Percentiles rank a stretch among this genome's conserved stretches.
Evolutionary conservation across 2,797 vertebrate species (phyloP).

Genomic region (Varecia variegata): DNA sequence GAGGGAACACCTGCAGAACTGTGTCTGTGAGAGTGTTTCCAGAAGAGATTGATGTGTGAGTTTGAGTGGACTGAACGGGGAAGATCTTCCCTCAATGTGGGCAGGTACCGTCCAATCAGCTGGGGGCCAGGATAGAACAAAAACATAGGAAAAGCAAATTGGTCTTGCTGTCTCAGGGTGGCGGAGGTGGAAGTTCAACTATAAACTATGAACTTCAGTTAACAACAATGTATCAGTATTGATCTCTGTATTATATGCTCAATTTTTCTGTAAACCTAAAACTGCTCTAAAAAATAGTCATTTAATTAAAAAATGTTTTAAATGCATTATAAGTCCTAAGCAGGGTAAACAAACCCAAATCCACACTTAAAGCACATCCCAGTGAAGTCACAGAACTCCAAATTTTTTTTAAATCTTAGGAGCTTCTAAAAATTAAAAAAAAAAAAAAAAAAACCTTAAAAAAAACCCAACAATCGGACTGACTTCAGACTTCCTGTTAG

Average conservation of each 20-base stretch:
- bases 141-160: too few species aligned
- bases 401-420: background rate
- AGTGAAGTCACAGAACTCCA: background rate
- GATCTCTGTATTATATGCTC: background rate
- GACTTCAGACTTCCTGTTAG: background rate
- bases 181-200: background rate
- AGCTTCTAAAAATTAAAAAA: background rate
- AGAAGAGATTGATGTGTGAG: too few species aligned
- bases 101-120: too few species aligned
- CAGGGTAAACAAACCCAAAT: background rate
- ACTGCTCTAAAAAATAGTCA: background rate
- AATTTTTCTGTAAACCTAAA: background rate
- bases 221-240: too few species aligned
- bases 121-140: too few species aligned
- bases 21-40: too few species aligned
- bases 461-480: background rate
- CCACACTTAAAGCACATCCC: background rate
- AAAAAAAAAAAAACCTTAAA: background rate
- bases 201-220: background rate
- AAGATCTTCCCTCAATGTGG: too few species aligned
- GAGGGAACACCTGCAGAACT: too few species aligned
- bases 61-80: too few species aligned
- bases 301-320: background rate
- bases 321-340: background rate
- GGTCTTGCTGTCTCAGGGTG: background rate